Conservation (phyloP, 2,113 vertebrate species). For the Callopanchax toddi region DNA sequence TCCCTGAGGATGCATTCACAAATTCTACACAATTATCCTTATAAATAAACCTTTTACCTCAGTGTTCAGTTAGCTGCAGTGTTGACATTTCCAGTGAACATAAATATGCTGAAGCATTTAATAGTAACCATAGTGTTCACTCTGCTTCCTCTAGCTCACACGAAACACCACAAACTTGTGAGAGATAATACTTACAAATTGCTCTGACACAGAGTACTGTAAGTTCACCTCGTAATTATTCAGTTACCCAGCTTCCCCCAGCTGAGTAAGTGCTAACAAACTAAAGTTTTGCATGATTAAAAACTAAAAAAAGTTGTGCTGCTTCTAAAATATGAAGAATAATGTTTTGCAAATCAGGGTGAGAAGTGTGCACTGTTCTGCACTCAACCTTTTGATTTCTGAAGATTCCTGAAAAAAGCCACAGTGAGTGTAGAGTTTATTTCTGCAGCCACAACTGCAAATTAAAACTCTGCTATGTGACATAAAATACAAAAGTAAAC, state of each 20-base stretch:
- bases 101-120: conserved; percentile 7
- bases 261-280: not conserved
- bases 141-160: not conserved
- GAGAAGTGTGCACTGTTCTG: not conserved
- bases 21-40: not conserved
- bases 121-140: not conserved
- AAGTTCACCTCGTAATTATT: conserved; percentile 17
- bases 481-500: not conserved
- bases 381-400: not conserved
- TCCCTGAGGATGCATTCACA: conserved; percentile 18
- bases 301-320: not conserved
- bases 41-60: conserved; percentile 27
- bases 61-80: not conserved
- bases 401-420: not conserved
- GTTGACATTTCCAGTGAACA: conserved; percentile 6
- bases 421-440: no score
- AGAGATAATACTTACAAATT: conserved; percentile 20
- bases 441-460: not conserved
- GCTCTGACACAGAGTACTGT: not conserved
- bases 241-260: conserved; percentile 3
- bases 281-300: not conserved
- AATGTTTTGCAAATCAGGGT: not conserved
- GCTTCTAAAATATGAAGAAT: not conserved
- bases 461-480: not conserved
- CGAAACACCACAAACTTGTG: not conserved